Conservation (phyloP, 2,113 vertebrate species). For the Monarcha castaneiventris region DNA sequence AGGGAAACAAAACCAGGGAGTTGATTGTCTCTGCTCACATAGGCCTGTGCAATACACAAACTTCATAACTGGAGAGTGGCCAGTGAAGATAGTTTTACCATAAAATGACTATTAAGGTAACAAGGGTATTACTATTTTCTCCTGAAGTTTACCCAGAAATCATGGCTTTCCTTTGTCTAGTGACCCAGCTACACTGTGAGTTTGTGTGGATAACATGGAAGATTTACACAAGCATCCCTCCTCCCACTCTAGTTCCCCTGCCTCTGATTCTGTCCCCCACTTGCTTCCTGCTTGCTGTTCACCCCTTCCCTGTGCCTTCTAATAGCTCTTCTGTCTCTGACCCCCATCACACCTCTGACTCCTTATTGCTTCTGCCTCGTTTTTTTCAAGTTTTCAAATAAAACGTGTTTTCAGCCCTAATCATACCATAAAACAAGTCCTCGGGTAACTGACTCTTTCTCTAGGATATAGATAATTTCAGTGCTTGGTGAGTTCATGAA, state of each 20-base stretch:
- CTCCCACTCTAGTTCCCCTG: not conserved
- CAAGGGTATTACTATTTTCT: not conserved
- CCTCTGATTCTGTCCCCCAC: not conserved
- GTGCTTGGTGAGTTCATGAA: not conserved
- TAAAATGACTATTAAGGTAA: not conserved
- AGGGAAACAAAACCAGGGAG: not conserved
- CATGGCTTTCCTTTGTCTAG: not conserved
- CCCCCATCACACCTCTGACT: not conserved
- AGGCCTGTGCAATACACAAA: not conserved
- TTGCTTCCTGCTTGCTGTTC: not conserved
- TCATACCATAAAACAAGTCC: not conserved
- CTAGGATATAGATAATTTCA: not conserved
- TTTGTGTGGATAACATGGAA: not conserved
- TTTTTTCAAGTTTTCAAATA: not conserved
- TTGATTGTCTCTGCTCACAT: not conserved
- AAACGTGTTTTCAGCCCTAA: not conserved
- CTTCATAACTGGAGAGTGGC: not conserved
- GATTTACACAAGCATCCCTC: not conserved
- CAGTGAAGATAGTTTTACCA: not conserved
- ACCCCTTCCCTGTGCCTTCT: not conserved
- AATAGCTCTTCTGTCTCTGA: not conserved
- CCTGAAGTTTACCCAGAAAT: not conserved
- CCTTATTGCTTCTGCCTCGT: not conserved
- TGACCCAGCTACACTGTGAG: not conserved
- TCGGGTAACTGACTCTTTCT: not conserved